A percentile compares a stretch with the other conserved stretches of the same genome.
Conservation (phyloP, 53 echinoderm and acorn worm species). For the Crossaster papposus region DNA sequence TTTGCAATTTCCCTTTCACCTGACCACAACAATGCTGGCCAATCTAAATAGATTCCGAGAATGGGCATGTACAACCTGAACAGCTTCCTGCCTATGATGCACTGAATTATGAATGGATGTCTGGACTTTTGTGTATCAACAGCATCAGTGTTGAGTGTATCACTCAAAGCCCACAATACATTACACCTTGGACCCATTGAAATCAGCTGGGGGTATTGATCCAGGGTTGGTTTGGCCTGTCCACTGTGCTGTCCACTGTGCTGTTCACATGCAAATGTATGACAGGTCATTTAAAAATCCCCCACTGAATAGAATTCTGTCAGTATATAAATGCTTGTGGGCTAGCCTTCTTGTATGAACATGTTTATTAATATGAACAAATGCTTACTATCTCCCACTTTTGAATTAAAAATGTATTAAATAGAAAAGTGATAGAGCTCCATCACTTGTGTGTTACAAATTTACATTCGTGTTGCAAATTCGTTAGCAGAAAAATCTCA, state of each 20-base stretch:
- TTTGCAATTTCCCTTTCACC: slow-evolving; percentile 34
- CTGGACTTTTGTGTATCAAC: not conserved
- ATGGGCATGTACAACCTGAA: not conserved
- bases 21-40: not conserved
- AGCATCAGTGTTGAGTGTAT: not conserved
- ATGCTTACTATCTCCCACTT: not conserved
- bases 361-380: not conserved
- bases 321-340: not conserved
- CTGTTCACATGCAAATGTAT: slow-evolving; percentile 48
- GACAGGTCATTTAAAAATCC: slow-evolving; percentile 38
- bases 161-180: not conserved
- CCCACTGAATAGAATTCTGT: not conserved
- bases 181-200: slow-evolving; percentile 45
- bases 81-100: not conserved
- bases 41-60: not conserved
- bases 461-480: too few species aligned
- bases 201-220: slow-evolving; percentile 54
- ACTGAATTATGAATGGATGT: slow-evolving; percentile 46
- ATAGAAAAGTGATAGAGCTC: too few species aligned
- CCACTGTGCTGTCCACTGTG: not conserved
- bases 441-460: too few species aligned
- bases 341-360: not conserved
- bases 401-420: too few species aligned
- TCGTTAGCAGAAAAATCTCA: too few species aligned
- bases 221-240: not conserved